Percentiles rank a stretch among this genome's conserved stretches.
Evolutionary conservation across 2,888 invertebrate species (phyloP).

Genomic region (Clivina fossor): DNA sequence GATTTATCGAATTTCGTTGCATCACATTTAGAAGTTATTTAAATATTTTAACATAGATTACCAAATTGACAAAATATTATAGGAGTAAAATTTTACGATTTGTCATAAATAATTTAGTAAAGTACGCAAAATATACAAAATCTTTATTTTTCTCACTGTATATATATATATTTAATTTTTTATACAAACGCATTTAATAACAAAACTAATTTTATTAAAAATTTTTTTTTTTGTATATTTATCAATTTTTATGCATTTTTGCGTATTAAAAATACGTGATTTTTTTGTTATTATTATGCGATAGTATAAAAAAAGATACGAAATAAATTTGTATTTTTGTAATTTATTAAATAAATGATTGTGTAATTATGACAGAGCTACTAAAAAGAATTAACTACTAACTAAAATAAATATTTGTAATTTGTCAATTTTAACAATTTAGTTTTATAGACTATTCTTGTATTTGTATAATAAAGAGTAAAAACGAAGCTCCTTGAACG

Average conservation of each 20-base stretch:
- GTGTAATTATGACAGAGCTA: too few relatives aligned
- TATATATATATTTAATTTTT: too few relatives aligned
- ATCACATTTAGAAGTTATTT: slow-evolving; percentile 27
- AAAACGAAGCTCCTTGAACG: slow-evolving; percentile 16
- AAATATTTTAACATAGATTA: slow-evolving; percentile 24
- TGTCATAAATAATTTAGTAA: slow-evolving; percentile 28
- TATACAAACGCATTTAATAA: too few relatives aligned
- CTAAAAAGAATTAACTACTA: slow-evolving; percentile 19
- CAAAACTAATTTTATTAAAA: too few relatives aligned
- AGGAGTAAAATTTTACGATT: slow-evolving; percentile 13
- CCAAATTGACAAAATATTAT: slow-evolving; percentile 21
- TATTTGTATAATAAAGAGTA: background rate
- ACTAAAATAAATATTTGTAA: slow-evolving; percentile 4
- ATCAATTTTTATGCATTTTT: too few relatives aligned
- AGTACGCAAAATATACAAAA: slow-evolving; percentile 11
- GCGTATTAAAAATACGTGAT: too few relatives aligned
- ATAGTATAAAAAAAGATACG: too few relatives aligned
- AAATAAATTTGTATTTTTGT: slow-evolving; percentile 6
- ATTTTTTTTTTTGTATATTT: too few relatives aligned
- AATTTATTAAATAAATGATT: too few relatives aligned
- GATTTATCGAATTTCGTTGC: slow-evolving; percentile 29
- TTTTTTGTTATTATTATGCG: too few relatives aligned
- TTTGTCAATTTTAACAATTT: slow-evolving; percentile 4
- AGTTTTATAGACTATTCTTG: slow-evolving; percentile 6
- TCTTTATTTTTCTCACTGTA: too few relatives aligned